Base-by-base conservation (phyloP, 2,888 invertebrate species). In the Hydraecia micacea region DNA sequence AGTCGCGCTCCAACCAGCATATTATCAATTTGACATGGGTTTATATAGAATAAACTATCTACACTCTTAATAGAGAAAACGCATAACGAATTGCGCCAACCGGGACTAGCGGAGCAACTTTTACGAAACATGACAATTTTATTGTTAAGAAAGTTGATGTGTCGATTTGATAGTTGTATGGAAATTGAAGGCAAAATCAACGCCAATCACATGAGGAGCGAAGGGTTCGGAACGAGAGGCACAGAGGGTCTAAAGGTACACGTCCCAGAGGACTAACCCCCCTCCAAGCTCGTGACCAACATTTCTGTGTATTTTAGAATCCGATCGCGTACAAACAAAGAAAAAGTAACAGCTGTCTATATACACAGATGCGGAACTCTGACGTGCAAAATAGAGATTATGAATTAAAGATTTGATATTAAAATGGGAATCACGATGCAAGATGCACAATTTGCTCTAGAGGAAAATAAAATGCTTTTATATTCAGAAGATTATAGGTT, bases 231-330 rank as follows among this genome's bases (percentile, higher is more conserved):
- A 3, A n/a, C 32, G 63, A 66, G 21, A 32, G 69, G 36, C 15
- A 25, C 13, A 52, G 77, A 52, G 60, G 79, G 73, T 87, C 71
- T 72, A 46, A 68, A 78, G 76, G 67, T 81, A 84, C 81, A 86
- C 52, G 79, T 87, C 92, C 85, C 91, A 82, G 81, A 83, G 78
- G 76, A 74, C 76, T 67, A 68, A 72, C 84, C 73, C 73, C 88
- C 86, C 86, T 79, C 68, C 72, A 42, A 76, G 87, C 77, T 88
- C 90, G 92, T 92, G 91, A 92, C 91, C 90, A 89, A 93, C 88
- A 93, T 93, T 86, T 91, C 90, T 87, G 85, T 86, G 75, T 84
- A 84, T 82, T 84, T 84, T 76, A 75, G n/a, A 77, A 79, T 76
- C 18, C 9, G 32, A 60, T 76, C 21, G 79, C 32, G 77, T 75